These are phyloP conservation scores for Spilarctia lutea DNA, from an alignment of 2,888 invertebrate genomes.

Conservation along the genomic window DNA sequence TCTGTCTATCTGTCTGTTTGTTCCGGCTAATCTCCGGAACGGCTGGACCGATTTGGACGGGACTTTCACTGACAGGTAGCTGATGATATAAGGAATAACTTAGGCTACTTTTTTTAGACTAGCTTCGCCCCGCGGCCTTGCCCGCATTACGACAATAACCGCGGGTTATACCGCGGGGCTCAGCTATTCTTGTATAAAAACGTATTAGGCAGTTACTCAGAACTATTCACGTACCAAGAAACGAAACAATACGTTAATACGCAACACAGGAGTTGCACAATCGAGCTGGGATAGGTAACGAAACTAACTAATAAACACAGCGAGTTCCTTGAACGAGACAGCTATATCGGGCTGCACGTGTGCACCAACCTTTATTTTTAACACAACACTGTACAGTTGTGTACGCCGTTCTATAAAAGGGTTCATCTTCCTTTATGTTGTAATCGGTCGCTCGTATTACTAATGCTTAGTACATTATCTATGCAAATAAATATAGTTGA, in stretches of 20 bases:
- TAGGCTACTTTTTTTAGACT: too few relatives aligned
- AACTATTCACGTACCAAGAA: constrained; percentile 1
- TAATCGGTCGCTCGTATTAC: not conserved
- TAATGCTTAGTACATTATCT: not conserved
- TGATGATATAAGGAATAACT: too few relatives aligned
- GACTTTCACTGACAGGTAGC: too few relatives aligned
- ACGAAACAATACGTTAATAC: not conserved
- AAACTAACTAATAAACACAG: constrained; percentile 32
- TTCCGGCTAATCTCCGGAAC: too few relatives aligned
- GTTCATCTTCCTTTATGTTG: not conserved
- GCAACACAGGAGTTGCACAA: constrained; percentile 39
- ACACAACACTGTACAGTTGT: constrained; percentile 11
- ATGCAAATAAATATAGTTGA: not conserved
- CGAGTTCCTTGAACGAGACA: constrained; percentile 49
- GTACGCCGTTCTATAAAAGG: constrained; percentile 4
- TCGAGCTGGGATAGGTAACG: constrained; percentile 26
- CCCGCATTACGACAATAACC: too few relatives aligned
- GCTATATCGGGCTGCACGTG: constrained; percentile 50
- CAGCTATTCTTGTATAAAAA: not conserved
- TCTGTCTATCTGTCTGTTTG: too few relatives aligned
- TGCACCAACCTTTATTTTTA: constrained; percentile 50
- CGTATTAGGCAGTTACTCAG: not conserved
- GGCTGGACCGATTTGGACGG: too few relatives aligned
- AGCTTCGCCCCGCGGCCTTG: too few relatives aligned
- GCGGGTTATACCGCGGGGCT: too few relatives aligned